Base-by-base conservation (phyloP, 2,113 vertebrate species). In the Tapirus terrestris region DNA sequence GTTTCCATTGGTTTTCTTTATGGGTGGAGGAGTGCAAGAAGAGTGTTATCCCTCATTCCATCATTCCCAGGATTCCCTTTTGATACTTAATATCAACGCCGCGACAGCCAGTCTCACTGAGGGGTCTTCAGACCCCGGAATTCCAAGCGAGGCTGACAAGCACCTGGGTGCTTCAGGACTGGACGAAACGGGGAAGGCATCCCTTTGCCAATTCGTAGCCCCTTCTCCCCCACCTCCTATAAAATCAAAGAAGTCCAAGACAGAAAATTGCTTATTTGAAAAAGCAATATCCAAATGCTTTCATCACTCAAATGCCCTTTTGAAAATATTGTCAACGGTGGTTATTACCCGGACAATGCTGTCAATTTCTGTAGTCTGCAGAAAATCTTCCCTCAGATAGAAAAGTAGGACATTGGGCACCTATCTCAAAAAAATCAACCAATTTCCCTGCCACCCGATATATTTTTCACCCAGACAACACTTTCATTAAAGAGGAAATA, bases 401-500 rank as follows among this genome's bases (percentile, higher is more conserved):
- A 94, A 98, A 99, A 98, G 97, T 95, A 97, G 98, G 97, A 93
- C 98, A 97, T 89, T 91, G 96, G 96, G 95, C 95, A 97, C 95
- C 96, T 97, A 70, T 90, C 94, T 98, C 90, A 53, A 96, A 97
- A 96, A 97, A 89, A 97, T 6, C 84, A 97, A 86, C 95, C 98
- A 92, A 98, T 97, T 95, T 97, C 90, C 0, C 89, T 61, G 11
- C 90, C 94, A 98, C 94, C 58, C 60, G 96, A 84, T 98, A 98
- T 51, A 96, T 98, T 98, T 95, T 97, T 96, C 97, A 96, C 73
- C 48, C 97, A 98, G 81, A 96, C 93, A 96, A 93, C 97, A 97
- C 96, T 98, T 98, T 98, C 97, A 98, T 98, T 98, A 98, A 90
- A 76, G 87, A 93, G 95, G 97, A 98, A 98, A 98, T 97, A 96